Evolutionary conservation across 2,113 vertebrate genomes (phyloP).

Genomic region (Alces alces): DNA sequence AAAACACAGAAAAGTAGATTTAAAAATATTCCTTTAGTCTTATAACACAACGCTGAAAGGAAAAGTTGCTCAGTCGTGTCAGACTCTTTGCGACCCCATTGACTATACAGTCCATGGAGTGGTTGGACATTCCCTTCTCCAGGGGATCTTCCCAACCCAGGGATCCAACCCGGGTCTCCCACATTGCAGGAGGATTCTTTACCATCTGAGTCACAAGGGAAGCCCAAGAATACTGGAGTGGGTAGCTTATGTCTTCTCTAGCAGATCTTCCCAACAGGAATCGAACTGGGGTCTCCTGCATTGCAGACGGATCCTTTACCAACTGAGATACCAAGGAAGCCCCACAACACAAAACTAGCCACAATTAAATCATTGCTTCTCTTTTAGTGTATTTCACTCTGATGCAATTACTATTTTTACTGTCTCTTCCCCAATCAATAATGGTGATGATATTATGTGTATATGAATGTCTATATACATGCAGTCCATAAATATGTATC

Average conservation of each 20-base stretch:
- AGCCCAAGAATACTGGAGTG: neutral
- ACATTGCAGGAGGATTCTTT: neutral
- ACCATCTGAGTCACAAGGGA: neutral
- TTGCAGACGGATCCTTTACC: neutral
- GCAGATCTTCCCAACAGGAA: neutral
- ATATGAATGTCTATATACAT: neutral
- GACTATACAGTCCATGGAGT: neutral
- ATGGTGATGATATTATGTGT: neutral
- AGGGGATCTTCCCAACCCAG: neutral
- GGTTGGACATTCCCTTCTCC: neutral
- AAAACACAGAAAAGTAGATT: neutral
- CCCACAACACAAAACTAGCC: neutral
- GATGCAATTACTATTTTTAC: neutral
- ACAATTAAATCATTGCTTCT: neutral
- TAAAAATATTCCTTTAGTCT: neutral
- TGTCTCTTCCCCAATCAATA: neutral
- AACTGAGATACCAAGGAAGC: neutral
- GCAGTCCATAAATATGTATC: neutral
- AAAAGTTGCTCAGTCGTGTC: neutral
- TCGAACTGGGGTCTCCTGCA: fast-evolving
- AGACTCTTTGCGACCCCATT: fast-evolving
- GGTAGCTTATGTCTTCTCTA: neutral
- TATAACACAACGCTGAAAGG: neutral
- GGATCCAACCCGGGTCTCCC: neutral
- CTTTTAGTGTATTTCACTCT: neutral